These are phyloP conservation scores for Trachelus troglodyta DNA, from an alignment of 2,888 invertebrate species.

Conservation along the genomic window DNA sequence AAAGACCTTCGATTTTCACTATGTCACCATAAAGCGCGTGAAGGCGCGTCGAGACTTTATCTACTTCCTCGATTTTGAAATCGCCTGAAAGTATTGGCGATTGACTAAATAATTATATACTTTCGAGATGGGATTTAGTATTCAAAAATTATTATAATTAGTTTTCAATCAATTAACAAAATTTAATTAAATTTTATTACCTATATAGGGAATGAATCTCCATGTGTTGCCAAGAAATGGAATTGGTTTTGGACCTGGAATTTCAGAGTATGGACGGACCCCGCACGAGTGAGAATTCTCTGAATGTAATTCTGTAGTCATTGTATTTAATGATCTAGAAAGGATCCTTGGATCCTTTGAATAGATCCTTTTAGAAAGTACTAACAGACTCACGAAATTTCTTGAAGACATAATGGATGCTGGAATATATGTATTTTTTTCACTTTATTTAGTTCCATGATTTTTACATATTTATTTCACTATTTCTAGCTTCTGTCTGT, in stretches of 20 bases:
- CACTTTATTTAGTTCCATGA: neutral
- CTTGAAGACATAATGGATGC: neutral
- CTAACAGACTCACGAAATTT: neutral
- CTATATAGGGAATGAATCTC: constrained; percentile 79
- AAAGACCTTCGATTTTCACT: constrained; percentile 75
- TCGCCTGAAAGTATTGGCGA: constrained; percentile 66
- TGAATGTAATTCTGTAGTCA: neutral
- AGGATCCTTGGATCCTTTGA: neutral
- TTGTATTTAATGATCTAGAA: neutral
- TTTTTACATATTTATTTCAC: neutral
- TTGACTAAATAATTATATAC: neutral
- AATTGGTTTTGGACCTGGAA: constrained; percentile 81
- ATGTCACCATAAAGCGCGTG: constrained; percentile 75
- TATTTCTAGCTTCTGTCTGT: neutral
- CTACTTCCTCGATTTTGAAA: constrained; percentile 75
- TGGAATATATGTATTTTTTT: neutral
- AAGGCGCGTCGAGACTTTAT: constrained; percentile 73
- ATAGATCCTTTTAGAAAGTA: neutral
- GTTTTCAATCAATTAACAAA: neutral
- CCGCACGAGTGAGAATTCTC: neutral
- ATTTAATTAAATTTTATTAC: constrained; percentile 59
- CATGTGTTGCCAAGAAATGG: constrained; percentile 84
- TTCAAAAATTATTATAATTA: neutral
- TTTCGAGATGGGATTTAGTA: neutral
- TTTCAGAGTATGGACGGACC: constrained; percentile 70